Evolutionary conservation across 2,888 invertebrate genomes (phyloP).

Genomic region (Drosophila mercatorum): DNA sequence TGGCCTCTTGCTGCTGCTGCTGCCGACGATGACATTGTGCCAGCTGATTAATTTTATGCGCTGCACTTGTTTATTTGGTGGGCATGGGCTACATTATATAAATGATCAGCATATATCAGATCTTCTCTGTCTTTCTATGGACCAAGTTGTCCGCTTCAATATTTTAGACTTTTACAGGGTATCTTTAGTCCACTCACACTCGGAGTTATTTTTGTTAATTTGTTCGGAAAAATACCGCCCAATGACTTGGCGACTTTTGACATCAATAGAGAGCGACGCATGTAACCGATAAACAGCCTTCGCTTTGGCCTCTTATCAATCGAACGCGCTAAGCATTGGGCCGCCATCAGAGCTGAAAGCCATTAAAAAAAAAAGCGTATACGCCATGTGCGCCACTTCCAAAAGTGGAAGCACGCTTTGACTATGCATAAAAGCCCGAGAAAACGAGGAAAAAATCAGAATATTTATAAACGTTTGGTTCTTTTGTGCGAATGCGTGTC

Average conservation of each 20-base stretch:
- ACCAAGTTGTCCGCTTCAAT: too few species aligned
- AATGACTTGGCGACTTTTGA: conserved; percentile 36
- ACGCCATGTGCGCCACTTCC: conserved; percentile 56
- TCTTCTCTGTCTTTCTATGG: not conserved
- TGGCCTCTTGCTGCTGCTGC: conserved; percentile 58
- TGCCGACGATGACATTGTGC: conserved; percentile 46
- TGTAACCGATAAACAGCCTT: conserved; percentile 39
- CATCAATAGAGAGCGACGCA: conserved; percentile 6
- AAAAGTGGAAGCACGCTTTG: conserved; percentile 45
- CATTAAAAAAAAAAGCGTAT: conserved; percentile 43
- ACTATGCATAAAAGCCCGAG: conserved; percentile 8
- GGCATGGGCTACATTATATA: not conserved
- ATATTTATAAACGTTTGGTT: conserved; percentile 57
- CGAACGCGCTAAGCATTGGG: conserved; percentile 6
- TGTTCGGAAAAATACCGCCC: conserved; percentile 6
- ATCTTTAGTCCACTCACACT: not conserved
- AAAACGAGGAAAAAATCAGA: conserved; percentile 12
- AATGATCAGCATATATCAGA: not conserved
- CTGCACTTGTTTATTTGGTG: conserved; percentile 48
- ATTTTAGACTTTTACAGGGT: not conserved
- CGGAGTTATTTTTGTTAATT: not conserved
- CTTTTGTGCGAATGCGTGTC: conserved; percentile 66
- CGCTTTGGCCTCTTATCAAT: conserved; percentile 54
- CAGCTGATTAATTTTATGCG: conserved; percentile 49
- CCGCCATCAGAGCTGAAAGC: conserved; percentile 9